Percentiles rank a stretch among this genome's conserved stretches.
phyloP scores from a whole-genome alignment of 2,888 invertebrate genomes.

The Callyntrura guangdongensis region DNA sequence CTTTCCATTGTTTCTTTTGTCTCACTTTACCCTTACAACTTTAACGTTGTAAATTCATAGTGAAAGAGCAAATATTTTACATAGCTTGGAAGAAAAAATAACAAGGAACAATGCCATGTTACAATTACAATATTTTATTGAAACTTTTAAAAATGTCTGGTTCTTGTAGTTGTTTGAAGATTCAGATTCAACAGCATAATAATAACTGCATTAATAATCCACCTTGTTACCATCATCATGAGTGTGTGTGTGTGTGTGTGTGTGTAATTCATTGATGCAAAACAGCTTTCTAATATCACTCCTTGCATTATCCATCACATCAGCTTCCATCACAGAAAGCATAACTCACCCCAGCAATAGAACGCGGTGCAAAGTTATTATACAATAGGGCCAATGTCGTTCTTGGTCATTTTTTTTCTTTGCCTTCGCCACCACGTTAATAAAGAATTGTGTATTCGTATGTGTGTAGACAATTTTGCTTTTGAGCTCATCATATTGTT shows the following conservation, averaged over 20 bases:
- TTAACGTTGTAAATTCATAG: not conserved
- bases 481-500: slow-evolving; percentile 66
- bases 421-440: slow-evolving; percentile 20
- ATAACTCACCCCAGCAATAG: slow-evolving; percentile 63
- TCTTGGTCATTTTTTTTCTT: slow-evolving; percentile 50
- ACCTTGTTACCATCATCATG: not conserved
- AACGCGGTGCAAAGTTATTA: slow-evolving; percentile 48
- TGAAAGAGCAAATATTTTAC: not conserved
- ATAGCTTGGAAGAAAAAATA: not conserved
- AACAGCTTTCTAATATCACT: slow-evolving; percentile 26
- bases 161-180: not conserved
- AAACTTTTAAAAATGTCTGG: not conserved
- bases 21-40: not conserved
- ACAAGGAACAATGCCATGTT: not conserved
- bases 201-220: slow-evolving; percentile 10
- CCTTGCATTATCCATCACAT: slow-evolving; percentile 53
- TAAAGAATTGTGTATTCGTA: not conserved
- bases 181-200: not conserved
- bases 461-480: slow-evolving; percentile 24
- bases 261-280: slow-evolving; percentile 42
- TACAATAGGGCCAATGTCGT: slow-evolving; percentile 56
- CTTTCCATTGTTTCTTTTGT: not conserved
- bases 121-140: slow-evolving; percentile 16
- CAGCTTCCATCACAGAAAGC: slow-evolving; percentile 62
- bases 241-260: no score